Evolutionary conservation across 2,113 vertebrate species (phyloP).

Genomic region (Hemichromis elongatus): DNA sequence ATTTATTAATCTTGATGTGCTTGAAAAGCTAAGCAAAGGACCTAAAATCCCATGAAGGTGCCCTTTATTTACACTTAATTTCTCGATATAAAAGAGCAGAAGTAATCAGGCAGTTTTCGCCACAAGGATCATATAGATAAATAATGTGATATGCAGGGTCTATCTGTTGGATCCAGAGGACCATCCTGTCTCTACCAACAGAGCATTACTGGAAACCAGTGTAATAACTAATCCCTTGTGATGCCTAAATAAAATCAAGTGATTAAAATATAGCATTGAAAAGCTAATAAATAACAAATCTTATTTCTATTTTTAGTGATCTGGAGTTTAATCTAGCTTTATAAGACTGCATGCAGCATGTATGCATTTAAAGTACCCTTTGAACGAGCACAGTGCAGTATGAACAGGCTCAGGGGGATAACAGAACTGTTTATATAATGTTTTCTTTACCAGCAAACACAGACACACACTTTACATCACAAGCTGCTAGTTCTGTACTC

Average conservation of each 20-base stretch:
- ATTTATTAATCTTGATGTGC: not conserved
- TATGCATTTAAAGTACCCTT: not conserved
- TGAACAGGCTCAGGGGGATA: not conserved
- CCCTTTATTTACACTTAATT: not conserved
- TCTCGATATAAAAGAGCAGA: not conserved
- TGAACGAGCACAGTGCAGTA: not conserved
- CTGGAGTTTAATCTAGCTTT: not conserved
- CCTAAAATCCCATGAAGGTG: not conserved
- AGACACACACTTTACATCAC: not conserved
- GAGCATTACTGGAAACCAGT: not conserved
- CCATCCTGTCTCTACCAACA: not conserved
- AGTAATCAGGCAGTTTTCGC: not conserved
- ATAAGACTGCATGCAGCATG: not conserved
- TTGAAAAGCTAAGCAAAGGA: not conserved
- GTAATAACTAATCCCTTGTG: not conserved
- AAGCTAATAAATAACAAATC: not conserved
- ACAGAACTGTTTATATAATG: not conserved
- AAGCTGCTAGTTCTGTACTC: not conserved
- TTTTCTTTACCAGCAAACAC: not conserved
- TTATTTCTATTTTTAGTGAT: not conserved
- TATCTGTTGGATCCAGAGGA: not conserved
- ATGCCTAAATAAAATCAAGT: not conserved
- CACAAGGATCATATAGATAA: not conserved
- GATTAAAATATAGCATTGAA: not conserved
- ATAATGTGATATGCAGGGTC: not conserved